These are phyloP conservation scores for Pterostichus madidus DNA, from an alignment of 2,888 invertebrate species.

Conservation along the genomic window DNA sequence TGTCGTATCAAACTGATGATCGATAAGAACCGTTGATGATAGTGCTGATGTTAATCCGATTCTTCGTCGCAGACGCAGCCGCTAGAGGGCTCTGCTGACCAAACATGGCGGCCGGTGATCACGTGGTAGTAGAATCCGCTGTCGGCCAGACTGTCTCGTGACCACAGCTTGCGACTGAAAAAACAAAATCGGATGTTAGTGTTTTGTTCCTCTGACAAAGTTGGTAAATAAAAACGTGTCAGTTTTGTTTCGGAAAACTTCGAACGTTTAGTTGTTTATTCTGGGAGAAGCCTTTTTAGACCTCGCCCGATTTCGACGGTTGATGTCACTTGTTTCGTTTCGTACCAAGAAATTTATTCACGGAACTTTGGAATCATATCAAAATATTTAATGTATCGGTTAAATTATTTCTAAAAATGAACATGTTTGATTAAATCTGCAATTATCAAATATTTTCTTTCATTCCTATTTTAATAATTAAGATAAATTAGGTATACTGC, in stretches of 20 bases:
- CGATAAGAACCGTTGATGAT: too few relatives aligned
- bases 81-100: constrained; percentile 61
- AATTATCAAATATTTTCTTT: too few relatives aligned
- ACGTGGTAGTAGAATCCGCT: constrained; percentile 65
- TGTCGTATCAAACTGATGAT: neutral
- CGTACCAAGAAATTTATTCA: too few relatives aligned
- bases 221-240: constrained; percentile 16
- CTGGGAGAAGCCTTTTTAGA: too few relatives aligned
- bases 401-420: too few relatives aligned
- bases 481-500: too few relatives aligned
- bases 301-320: too few relatives aligned
- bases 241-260: constrained; percentile 14
- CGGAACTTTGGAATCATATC: too few relatives aligned
- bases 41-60: constrained; percentile 40
- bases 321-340: too few relatives aligned
- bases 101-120: constrained; percentile 64
- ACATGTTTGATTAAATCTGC: too few relatives aligned
- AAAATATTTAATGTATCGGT: too few relatives aligned
- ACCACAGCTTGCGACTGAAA: constrained; percentile 66
- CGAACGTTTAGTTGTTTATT: neutral
- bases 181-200: constrained; percentile 33
- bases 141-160: constrained; percentile 60
- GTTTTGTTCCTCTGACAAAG: constrained; percentile 2
- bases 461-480: too few relatives aligned
- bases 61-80: constrained; percentile 64